phyloP scores from a whole-genome alignment of 92 coral and sea anemone species.

The Parazoanthus swiftii region DNA sequence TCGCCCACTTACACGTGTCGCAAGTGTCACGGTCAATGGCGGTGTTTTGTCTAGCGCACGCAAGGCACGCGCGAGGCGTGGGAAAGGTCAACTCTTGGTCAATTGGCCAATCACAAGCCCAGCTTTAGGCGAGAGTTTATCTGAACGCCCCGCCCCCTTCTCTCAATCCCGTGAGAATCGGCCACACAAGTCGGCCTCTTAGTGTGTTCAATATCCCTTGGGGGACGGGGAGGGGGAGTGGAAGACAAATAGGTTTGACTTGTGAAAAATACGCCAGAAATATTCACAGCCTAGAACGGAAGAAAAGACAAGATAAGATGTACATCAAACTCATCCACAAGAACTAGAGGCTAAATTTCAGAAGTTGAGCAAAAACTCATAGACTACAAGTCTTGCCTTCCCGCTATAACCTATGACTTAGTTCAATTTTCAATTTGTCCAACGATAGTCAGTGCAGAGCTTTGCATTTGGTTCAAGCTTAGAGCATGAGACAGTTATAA shows the following conservation, averaged over 20 bases:
- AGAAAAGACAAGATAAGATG: too few relatives aligned
- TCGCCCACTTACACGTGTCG: slow-evolving; percentile 31
- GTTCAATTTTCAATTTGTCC: background rate
- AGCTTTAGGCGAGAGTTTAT: slow-evolving; percentile 25
- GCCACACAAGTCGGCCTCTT: slow-evolving; percentile 30
- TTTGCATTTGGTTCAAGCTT: background rate
- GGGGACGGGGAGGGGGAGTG: background rate
- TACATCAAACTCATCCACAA: background rate
- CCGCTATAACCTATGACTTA: background rate
- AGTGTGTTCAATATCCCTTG: background rate
- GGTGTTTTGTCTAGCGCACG: slow-evolving; percentile 46
- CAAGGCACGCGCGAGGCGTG: slow-evolving; percentile 45
- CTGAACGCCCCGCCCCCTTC: slow-evolving; percentile 30
- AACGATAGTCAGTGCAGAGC: background rate
- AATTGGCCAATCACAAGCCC: slow-evolving; percentile 31
- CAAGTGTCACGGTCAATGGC: background rate
- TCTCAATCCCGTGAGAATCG: slow-evolving; percentile 42
- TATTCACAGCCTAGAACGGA: background rate
- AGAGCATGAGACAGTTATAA: background rate
- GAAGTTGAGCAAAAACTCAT: background rate
- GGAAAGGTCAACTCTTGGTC: slow-evolving; percentile 34
- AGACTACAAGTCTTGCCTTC: background rate
- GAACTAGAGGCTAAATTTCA: background rate
- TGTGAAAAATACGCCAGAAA: background rate
- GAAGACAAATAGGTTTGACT: background rate